phyloP scores from a whole-genome alignment of 1,140 invertebrate species.

The Drosophila yakuba region DNA sequence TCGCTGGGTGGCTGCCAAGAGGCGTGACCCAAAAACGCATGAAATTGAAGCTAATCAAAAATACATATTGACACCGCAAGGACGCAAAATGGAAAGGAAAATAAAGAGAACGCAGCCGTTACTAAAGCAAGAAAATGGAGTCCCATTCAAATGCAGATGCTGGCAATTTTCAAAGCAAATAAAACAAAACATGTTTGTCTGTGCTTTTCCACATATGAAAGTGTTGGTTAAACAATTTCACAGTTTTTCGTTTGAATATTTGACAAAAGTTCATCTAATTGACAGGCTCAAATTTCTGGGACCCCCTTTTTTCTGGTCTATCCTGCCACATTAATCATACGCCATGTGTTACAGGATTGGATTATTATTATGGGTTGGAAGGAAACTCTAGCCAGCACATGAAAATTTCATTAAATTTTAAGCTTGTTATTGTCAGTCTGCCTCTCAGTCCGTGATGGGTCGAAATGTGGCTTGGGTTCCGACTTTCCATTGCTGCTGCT shows the following conservation, averaged over 20 bases:
- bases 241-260: slow-evolving; percentile 55
- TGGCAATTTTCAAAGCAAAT: slow-evolving; percentile 6
- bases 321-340: slow-evolving; percentile 71
- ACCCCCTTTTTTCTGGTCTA: not conserved
- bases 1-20: slow-evolving; percentile 24
- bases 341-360: slow-evolving; percentile 47
- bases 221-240: slow-evolving; percentile 9
- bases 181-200: slow-evolving; percentile 9
- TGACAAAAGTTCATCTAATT: slow-evolving; percentile 62
- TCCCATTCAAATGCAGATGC: slow-evolving; percentile 22
- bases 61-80: slow-evolving; percentile 60
- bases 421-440: slow-evolving; percentile 49
- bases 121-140: slow-evolving; percentile 8
- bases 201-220: slow-evolving; percentile 1
- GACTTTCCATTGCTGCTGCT: slow-evolving; percentile 14
- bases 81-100: not conserved
- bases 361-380: slow-evolving; percentile 34
- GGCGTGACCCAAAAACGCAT: slow-evolving; percentile 13
- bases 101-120: slow-evolving; percentile 1
- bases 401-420: slow-evolving; percentile 73
- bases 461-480: slow-evolving; percentile 8
- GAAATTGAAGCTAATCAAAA: slow-evolving; percentile 72
- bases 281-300: slow-evolving; percentile 34
- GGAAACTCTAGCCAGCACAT: slow-evolving; percentile 35
- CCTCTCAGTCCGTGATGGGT: slow-evolving; percentile 13